Base-by-base conservation (phyloP, 1,140 invertebrate genomes). In the Aphelinus atriplicis region DNA sequence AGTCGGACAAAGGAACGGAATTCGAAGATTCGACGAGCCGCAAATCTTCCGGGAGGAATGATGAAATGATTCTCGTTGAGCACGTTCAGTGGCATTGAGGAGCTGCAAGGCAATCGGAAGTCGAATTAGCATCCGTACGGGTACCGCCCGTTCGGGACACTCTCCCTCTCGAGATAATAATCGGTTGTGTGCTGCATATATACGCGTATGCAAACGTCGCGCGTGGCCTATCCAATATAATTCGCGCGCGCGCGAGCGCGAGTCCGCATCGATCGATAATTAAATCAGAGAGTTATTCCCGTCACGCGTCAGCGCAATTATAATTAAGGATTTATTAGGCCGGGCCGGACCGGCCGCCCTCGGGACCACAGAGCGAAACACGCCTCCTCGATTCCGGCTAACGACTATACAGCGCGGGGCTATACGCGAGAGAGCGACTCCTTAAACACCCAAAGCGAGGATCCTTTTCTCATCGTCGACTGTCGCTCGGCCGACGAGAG, bases 281-380 rank as follows among this genome's bases (percentile, higher is more conserved):
- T 88, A 87, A 88, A 88, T 86, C 83, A 82, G 76, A 82, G 82
- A 87, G 83, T 85, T 87, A 88, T 88, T 88, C 86, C 76, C 84
- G 82, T 87, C 86, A 88, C 86, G 86, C 86, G 83, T 83, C 83
- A 80, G 79, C 84, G 84, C 85, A 88, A 88, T 88, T 88, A 87
- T 88, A 88, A 88, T 88, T 88, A 88, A 88, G 85, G 86, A 88
- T 88, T 88, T 88, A 88, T 88, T 88, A 88, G 83, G 80, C 78
- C 75, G 76, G 78, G 80, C 69, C 75, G 77, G 79, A 50, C 75
- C 61, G 60, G 62, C 80, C 75, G 80, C 80, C 81, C 76, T 80
- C 71, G 72, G 78, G 73, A 75, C 73, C 73, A 47, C 60, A 70
- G 73, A 75, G 67, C 7, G 60, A 84, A 85, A 87, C 87, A 87